A percentile compares a stretch with the other conserved stretches of the same genome.
Conservation (phyloP, 1,140 invertebrate genomes). For the Leptestheria dahalacensis region DNA sequence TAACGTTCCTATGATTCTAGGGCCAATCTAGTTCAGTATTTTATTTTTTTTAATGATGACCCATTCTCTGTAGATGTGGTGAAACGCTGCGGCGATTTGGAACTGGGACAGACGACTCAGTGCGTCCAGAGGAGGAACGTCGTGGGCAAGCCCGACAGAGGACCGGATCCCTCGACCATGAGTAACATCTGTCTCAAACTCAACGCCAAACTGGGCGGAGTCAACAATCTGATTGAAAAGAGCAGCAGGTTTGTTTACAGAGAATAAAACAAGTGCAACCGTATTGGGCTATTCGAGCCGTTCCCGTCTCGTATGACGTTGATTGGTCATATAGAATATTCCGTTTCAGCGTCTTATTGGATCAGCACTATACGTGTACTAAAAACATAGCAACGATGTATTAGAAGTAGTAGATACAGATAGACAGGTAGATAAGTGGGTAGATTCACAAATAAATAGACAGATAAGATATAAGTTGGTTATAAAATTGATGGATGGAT, state of each 20-base stretch:
- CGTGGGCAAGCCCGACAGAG: slow-evolving; percentile 21
- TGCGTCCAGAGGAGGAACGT: slow-evolving; percentile 50
- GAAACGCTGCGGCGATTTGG: slow-evolving; percentile 58
- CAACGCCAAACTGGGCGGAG: slow-evolving; percentile 67
- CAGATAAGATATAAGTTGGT: no score
- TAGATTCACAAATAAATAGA: no score
- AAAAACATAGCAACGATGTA: no score
- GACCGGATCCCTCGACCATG: slow-evolving; percentile 31
- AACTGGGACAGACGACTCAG: slow-evolving; percentile 60
- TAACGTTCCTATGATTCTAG: no score
- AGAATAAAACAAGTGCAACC: not conserved
- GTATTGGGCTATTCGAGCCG: not conserved
- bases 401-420: no score
- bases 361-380: no score
- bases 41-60: not conserved
- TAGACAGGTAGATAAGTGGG: no score
- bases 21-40: not conserved
- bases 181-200: slow-evolving; percentile 69
- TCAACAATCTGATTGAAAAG: slow-evolving; percentile 47
- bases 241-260: not conserved
- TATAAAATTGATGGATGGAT: no score
- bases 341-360: no score
- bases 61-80: slow-evolving; percentile 32
- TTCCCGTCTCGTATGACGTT: not conserved
- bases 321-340: no score